Percentiles rank a stretch among this genome's conserved stretches.
Conservation (phyloP, 2,113 vertebrate species). For the Aptenodytes patagonicus region DNA sequence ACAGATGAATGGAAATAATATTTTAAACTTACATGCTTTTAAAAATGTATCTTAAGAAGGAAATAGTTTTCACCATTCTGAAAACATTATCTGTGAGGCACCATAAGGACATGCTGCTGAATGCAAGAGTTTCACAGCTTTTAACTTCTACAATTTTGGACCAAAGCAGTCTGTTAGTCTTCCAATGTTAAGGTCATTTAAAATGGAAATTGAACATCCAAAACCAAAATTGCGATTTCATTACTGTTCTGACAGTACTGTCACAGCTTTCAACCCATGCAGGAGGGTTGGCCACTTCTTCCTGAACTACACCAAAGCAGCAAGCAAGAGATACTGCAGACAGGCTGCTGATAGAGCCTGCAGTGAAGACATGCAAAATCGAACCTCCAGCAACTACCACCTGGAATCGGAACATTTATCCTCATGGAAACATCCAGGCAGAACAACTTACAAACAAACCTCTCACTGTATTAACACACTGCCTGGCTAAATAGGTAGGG, state of each 20-base stretch:
- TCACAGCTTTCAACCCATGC: background rate
- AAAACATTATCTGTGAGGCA: background rate
- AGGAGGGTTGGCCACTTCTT: background rate
- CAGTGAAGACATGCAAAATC: background rate
- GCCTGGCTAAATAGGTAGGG: background rate
- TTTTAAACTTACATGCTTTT: background rate
- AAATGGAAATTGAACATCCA: background rate
- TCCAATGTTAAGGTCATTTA: background rate
- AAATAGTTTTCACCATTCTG: background rate
- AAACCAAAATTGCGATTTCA: background rate
- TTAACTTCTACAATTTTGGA: background rate
- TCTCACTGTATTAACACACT: background rate
- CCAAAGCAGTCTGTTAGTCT: background rate
- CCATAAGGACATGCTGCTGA: background rate
- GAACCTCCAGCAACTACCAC: background rate
- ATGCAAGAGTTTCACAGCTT: background rate
- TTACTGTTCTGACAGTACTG: background rate
- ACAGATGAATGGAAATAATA: background rate
- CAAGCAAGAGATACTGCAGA: background rate
- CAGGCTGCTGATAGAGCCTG: background rate
- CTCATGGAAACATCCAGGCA: background rate
- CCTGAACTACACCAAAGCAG: background rate
- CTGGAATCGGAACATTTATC: background rate
- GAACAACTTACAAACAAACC: background rate
- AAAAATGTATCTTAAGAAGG: background rate